Percentiles rank a stretch among this genome's conserved stretches.
These are phyloP conservation scores for Thecophora atra DNA, from an alignment of 2,888 invertebrate genomes.

Conservation along the genomic window DNA sequence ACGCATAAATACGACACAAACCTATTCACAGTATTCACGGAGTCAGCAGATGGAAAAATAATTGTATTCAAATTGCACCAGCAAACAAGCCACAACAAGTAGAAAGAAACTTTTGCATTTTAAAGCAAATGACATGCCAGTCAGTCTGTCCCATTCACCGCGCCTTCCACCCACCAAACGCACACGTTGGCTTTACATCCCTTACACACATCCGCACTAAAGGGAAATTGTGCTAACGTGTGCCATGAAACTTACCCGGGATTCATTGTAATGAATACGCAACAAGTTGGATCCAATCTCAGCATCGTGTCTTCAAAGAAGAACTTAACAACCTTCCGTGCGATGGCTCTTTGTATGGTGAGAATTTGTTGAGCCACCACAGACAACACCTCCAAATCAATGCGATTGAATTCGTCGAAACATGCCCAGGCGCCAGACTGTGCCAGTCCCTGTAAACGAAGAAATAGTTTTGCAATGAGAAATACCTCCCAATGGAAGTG, in stretches of 20 bases:
- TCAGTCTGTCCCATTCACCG: background rate
- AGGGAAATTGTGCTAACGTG: background rate
- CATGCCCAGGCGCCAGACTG: conserved; percentile 95
- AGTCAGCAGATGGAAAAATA: conserved; percentile 15
- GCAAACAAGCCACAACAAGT: conserved; percentile 5
- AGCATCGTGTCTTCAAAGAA: conserved; percentile 92
- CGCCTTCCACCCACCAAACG: background rate
- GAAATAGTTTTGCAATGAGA: background rate
- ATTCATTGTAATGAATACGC: conserved; percentile 94
- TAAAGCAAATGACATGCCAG: conserved; percentile 5
- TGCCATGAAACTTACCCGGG: conserved; percentile 73
- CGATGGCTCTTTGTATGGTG: conserved; percentile 88
- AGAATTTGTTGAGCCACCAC: conserved; percentile 95
- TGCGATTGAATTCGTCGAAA: conserved; percentile 95
- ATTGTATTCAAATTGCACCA: conserved; percentile 22
- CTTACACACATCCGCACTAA: background rate
- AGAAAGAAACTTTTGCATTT: conserved; percentile 6
- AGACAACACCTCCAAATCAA: conserved; percentile 90
- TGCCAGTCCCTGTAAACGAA: conserved; percentile 79
- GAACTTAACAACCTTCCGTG: conserved; percentile 81
- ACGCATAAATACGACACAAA: background rate
- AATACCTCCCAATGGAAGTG: no score
- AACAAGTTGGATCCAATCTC: conserved; percentile 86
- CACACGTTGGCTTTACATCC: background rate
- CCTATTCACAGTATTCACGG: conserved; percentile 2